Base-by-base conservation (phyloP, 1,140 invertebrate species). In the Hyles euphorbiae region DNA sequence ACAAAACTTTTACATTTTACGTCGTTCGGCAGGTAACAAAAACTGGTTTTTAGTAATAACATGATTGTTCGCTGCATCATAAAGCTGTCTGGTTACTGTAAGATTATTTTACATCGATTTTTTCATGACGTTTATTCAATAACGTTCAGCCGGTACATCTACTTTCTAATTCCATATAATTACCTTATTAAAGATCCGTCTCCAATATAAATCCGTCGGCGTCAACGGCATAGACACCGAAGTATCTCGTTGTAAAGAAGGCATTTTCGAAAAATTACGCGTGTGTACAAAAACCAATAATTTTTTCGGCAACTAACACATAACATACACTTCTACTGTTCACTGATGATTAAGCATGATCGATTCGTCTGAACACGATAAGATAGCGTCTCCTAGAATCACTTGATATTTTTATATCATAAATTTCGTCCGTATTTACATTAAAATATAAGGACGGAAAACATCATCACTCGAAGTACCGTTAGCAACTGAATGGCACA, bases 121-220 rank as follows among this genome's bases (percentile, higher is more conserved):
- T 22, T 22, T 22, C 22, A 22, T 2, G 22, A 1, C 22, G 2
- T 22, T 22, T 22, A 22, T 22, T 22, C 22, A 22, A 2, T 22
- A 22, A 22, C 12, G 12, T 4, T n/a, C 1, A 47, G 6, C 46
- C n/a, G 10, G n/a, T 6, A 11, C n/a, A 12, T 3, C 0, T 5
- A n/a, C 6, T 46, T 46, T n/a, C 3, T 53, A 40, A 43, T 22
- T 11, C 48, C 6, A 50, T 22, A 45, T 33, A 12, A 33, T 46
- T 77, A 89, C 87, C 77, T 87, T 88, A 56, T 83, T 81, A 66
- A 89, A 89, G 65, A 89, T 85, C 68, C 80, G 76, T 56, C 81
- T 68, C 87, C 87, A 89, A 66, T 88, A 87, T 50, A 82, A 71
- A 76, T 84, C 81, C 12, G 82, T 84, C n/a, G 79, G 83, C 46